These are phyloP conservation scores for Rotaria magnacalcarata DNA, from an alignment of 2,888 invertebrate species.

Conservation along the genomic window DNA sequence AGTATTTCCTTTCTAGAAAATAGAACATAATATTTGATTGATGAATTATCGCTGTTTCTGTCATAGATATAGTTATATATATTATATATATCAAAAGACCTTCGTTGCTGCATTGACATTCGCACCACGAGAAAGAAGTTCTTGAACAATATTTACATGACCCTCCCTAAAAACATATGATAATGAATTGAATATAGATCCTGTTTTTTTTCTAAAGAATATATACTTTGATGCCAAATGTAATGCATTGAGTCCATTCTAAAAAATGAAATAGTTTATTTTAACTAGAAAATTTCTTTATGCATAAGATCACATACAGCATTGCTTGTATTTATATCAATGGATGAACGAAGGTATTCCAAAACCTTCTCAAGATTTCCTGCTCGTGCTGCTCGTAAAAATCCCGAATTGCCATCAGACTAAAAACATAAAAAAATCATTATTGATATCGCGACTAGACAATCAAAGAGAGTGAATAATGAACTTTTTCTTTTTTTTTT, in stretches of 20 bases:
- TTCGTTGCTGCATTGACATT: conserved; percentile 95
- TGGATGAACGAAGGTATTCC: conserved; percentile 87
- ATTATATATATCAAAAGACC: background rate
- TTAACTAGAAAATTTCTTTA: background rate
- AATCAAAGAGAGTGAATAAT: too few species aligned
- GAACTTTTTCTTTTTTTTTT: too few species aligned
- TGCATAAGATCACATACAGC: conserved; percentile 70
- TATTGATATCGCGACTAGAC: too few species aligned
- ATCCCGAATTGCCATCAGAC: conserved; percentile 97
- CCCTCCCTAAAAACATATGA: conserved; percentile 77
- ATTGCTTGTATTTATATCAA: conserved; percentile 98
- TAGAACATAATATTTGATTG: background rate
- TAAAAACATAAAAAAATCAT: conserved; percentile 62
- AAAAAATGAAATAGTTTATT: conserved; percentile 48
- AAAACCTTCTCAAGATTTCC: conserved; percentile 96
- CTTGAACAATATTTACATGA: conserved; percentile 86
- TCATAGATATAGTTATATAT: background rate
- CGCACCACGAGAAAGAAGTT: conserved; percentile 84
- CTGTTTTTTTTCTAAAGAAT: too few species aligned
- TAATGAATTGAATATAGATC: too few species aligned
- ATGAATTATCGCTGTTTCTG: background rate
- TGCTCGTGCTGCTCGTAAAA: conserved; percentile 93
- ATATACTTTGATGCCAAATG: conserved; percentile 71
- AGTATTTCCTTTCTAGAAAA: conserved; percentile 80
- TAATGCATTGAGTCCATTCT: conserved; percentile 96